Percentiles rank a stretch among this genome's conserved stretches.
These are phyloP conservation scores for Ictalurus furcatus DNA, from an alignment of 2,113 vertebrate genomes.

Conservation along the genomic window DNA sequence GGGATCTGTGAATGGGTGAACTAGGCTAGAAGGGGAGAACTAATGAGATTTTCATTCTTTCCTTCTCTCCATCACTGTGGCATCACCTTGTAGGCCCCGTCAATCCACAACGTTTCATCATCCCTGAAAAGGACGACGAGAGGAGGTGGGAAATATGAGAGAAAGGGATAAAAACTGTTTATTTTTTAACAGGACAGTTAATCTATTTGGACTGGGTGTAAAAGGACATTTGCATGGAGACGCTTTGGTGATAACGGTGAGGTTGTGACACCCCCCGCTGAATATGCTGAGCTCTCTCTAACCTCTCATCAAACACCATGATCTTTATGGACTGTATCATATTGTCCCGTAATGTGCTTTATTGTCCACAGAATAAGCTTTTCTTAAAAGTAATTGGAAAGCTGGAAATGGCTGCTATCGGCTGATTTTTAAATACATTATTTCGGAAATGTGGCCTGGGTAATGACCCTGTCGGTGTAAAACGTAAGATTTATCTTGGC, in stretches of 20 bases:
- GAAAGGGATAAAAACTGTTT: slow-evolving; percentile 64
- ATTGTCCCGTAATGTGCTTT: slow-evolving; percentile 99
- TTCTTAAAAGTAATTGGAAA: slow-evolving; percentile 99
- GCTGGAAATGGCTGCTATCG: slow-evolving; percentile 97
- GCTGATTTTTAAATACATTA: slow-evolving; percentile 95
- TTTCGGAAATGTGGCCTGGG: slow-evolving; percentile 96
- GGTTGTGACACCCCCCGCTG: slow-evolving; percentile 88
- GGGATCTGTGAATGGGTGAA: slow-evolving; percentile 57
- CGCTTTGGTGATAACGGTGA: slow-evolving; percentile 85
- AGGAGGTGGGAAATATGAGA: slow-evolving; percentile 17
- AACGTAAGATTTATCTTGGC: slow-evolving; percentile 99
- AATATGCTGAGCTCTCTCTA: slow-evolving; percentile 99
- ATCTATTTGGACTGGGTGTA: slow-evolving; percentile 76
- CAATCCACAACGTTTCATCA: slow-evolving; percentile 60
- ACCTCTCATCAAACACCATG: slow-evolving; percentile 99
- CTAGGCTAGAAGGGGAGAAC: slow-evolving; percentile 68
- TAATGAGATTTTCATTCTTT: slow-evolving; percentile 72
- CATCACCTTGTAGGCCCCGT: slow-evolving; percentile 67
- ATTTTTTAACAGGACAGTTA: slow-evolving; percentile 72
- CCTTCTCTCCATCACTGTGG: slow-evolving; percentile 61
- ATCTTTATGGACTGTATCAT: slow-evolving; percentile 99
- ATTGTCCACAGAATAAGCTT: slow-evolving; percentile 99
- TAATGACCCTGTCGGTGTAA: slow-evolving; percentile 99
- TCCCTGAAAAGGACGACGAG: slow-evolving; percentile 7
- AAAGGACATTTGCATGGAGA: slow-evolving; percentile 78